A percentile compares a stretch with the other conserved stretches of the same genome.
phyloP scores from a whole-genome alignment of 2,113 vertebrate species.

The Apodemus sylvaticus region DNA sequence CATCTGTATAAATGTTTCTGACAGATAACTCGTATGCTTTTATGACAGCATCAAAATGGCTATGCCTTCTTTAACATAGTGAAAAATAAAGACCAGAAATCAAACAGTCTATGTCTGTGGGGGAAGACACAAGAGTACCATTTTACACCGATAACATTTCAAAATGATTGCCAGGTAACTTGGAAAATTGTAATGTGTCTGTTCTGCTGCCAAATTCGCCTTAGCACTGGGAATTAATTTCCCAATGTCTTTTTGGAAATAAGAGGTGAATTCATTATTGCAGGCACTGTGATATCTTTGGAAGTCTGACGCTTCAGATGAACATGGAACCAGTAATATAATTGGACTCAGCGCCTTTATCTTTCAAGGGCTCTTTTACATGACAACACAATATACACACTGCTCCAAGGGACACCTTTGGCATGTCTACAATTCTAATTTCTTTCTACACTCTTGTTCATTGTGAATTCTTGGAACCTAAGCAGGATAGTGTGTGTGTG shows the following conservation, averaged over 20 bases:
- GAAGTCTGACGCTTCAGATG: constrained; percentile 80
- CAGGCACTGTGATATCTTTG: constrained; percentile 70
- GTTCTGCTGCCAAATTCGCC: constrained; percentile 82
- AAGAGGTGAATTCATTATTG: constrained; percentile 86
- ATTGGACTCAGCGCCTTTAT: constrained; percentile 83
- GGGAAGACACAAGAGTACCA: neutral
- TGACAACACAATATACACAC: constrained; percentile 82
- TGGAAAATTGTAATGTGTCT: constrained; percentile 50
- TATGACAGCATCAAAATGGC: constrained; percentile 28
- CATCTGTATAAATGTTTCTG: constrained; percentile 47
- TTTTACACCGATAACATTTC: constrained; percentile 64
- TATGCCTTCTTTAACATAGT: constrained; percentile 58
- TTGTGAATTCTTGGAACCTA: constrained; percentile 82
- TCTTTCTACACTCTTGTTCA: constrained; percentile 81
- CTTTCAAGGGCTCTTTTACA: constrained; percentile 85
- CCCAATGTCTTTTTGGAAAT: constrained; percentile 71
- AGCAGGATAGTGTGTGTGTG: constrained; percentile 20
- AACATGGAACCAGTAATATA: constrained; percentile 78
- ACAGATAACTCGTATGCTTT: constrained; percentile 26
- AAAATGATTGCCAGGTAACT: constrained; percentile 81
- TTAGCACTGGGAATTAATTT: constrained; percentile 85
- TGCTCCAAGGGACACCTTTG: constrained; percentile 87
- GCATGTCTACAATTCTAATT: constrained; percentile 83
- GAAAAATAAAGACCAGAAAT: constrained; percentile 28
- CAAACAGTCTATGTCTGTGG: neutral